Evolutionary conservation across 2,888 invertebrate species (phyloP), one percentile per base, ranked within the genome.

Genomic region (Tigriopus californicus): DNA sequence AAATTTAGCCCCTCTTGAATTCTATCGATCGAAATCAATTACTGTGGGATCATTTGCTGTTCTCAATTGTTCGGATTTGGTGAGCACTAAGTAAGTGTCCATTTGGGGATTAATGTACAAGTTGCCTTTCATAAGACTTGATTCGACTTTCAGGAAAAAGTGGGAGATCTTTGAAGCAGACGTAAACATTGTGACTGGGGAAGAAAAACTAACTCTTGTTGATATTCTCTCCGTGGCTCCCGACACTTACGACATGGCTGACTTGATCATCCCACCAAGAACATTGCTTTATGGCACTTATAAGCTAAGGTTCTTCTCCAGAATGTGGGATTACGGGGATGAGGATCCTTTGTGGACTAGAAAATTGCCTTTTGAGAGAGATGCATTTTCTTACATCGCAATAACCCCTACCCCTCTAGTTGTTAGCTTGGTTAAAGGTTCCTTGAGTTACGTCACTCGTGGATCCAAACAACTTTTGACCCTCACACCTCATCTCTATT

Each of bases 311-410:
- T 8, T 58, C 40, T 25, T 40, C n/a, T 13, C 49, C 13, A 44
- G 58, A 47, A 20, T 58, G 10, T 58, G 58, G 58, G 58, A 58
- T 49, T 25, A 48, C 25, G 12, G 12, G 12, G 33, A 33, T 33
- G 33, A 12, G 25, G 58, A 58, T 48, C 58, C 58, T 18, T 24
- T 24, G n/a, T 25, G 22, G 18, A 58, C 58, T 11, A 13, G 46
- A 44, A 22, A 15, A n/a, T 48, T 58, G 40, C 47, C 58, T 1
- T 58, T 46, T 40, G 58, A 48, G 5, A 46, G 58, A 33, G 20
- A 15, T 18, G 47, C 49, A 11, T 46, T 18, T 18, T 49, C 58
- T 10, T 58, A 48, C 58, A 58, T 58, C 18, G 48, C 22, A 40
- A 33, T 58, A n/a, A 12, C 33, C 2, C 58, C 58, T n/a, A 49